Evolutionary conservation across 2,113 vertebrate species (phyloP).

Genomic region (Loxodonta africana): DNA sequence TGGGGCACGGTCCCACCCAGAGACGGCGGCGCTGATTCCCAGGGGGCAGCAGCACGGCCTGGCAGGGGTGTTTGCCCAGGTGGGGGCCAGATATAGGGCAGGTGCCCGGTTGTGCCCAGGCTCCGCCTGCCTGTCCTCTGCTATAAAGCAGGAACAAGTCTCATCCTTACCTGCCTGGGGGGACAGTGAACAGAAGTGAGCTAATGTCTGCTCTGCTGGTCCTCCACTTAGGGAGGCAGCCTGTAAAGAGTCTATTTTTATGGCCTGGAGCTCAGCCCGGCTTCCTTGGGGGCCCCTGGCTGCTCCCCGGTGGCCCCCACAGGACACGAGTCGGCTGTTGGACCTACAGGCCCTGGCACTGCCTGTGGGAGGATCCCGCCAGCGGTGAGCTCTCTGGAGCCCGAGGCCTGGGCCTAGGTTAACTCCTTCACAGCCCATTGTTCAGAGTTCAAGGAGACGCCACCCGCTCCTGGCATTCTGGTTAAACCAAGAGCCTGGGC

Average conservation of each 20-base stretch:
- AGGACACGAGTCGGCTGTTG: background rate
- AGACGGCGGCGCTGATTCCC: background rate
- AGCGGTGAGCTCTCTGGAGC: background rate
- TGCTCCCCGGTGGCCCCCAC: background rate
- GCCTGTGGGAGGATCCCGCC: background rate
- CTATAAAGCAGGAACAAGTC: conserved; percentile 65
- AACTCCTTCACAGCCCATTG: conserved; percentile 87
- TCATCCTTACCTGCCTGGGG: conserved; percentile 76
- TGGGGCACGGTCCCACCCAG: background rate
- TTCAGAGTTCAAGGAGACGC: conserved; percentile 89
- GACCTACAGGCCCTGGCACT: background rate
- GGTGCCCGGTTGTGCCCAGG: background rate
- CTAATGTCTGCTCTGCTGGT: conserved; percentile 70
- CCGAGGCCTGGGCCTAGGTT: conserved; percentile 84
- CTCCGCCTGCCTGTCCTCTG: background rate
- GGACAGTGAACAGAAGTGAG: conserved; percentile 74
- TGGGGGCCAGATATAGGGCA: background rate
- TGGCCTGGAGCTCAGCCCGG: background rate
- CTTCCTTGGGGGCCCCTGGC: background rate
- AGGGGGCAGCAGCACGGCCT: background rate
- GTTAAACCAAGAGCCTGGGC: conserved; percentile 89
- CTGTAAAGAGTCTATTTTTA: conserved; percentile 49
- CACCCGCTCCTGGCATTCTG: conserved; percentile 87
- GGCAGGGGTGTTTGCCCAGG: background rate
- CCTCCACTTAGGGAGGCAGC: background rate